These are phyloP conservation scores for Pteronura brasiliensis DNA, from an alignment of 2,113 vertebrate species.

Conservation along the genomic window DNA sequence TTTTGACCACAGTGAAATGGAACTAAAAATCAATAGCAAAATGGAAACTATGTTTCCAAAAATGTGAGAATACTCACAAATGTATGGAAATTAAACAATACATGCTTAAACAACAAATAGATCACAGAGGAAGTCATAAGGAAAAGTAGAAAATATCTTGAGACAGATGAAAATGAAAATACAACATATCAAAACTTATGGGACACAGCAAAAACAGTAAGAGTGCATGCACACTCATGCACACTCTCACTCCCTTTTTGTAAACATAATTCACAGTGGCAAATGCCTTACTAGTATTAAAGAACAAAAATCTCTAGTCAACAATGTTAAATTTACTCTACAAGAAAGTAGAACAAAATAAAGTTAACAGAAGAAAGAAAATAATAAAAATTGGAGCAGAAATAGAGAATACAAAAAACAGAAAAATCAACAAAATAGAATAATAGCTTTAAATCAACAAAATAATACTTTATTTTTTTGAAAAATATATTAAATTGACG, in stretches of 20 bases:
- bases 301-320: background rate
- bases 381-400: background rate
- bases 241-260: too few relatives aligned
- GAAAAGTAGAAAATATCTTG: background rate
- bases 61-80: background rate
- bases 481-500: background rate
- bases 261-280: background rate
- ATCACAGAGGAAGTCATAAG: background rate
- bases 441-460: background rate
- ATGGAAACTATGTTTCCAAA: background rate
- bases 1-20: background rate
- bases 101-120: background rate
- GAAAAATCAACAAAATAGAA: background rate
- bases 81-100: background rate
- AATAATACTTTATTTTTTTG: background rate
- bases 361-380: background rate
- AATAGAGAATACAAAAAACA: background rate
- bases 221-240: too few relatives aligned
- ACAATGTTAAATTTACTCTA: background rate
- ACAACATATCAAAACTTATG: background rate
- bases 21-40: background rate
- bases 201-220: background rate
- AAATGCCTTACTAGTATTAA: background rate
- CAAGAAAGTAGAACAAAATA: background rate
- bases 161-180: background rate